Conservation (phyloP, 1,140 invertebrate genomes). For the Zaprionus lachaisei region DNA sequence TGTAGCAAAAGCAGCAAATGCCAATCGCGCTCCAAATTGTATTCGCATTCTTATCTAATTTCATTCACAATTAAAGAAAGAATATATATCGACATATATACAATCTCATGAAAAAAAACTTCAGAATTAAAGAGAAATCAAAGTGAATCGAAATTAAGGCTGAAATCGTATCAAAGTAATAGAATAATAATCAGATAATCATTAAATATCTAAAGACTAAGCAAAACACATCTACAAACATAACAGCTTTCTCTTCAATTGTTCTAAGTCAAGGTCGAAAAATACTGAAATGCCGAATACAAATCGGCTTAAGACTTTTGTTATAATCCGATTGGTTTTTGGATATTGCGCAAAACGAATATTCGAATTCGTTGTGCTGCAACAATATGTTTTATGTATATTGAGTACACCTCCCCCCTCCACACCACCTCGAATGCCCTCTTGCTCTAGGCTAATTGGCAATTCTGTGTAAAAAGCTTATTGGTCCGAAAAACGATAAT, state of each 20-base stretch:
- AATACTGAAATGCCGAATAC: neutral
- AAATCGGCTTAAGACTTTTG: constrained; percentile 5
- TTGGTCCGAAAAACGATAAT: neutral
- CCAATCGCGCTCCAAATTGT: neutral
- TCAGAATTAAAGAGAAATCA: too few species aligned
- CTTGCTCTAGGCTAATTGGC: neutral
- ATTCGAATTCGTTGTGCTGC: neutral
- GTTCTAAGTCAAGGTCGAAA: neutral
- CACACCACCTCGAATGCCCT: too few species aligned
- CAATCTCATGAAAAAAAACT: too few species aligned
- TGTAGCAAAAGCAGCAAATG: neutral
- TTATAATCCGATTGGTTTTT: constrained; percentile 12
- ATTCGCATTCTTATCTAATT: neutral
- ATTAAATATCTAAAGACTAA: neutral
- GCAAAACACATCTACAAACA: neutral
- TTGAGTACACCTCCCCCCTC: neutral
- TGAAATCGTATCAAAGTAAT: neutral
- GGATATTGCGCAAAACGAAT: neutral
- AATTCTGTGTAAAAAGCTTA: neutral
- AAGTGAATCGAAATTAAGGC: neutral
- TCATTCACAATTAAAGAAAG: neutral
- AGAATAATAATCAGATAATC: neutral
- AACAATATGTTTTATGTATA: neutral
- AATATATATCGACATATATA: neutral
- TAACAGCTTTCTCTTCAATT: neutral